Evolutionary conservation across 2,113 vertebrate genomes (phyloP), one percentile per base, ranked within the genome.

Genomic region (Tretioscincus oriximinensis): DNA sequence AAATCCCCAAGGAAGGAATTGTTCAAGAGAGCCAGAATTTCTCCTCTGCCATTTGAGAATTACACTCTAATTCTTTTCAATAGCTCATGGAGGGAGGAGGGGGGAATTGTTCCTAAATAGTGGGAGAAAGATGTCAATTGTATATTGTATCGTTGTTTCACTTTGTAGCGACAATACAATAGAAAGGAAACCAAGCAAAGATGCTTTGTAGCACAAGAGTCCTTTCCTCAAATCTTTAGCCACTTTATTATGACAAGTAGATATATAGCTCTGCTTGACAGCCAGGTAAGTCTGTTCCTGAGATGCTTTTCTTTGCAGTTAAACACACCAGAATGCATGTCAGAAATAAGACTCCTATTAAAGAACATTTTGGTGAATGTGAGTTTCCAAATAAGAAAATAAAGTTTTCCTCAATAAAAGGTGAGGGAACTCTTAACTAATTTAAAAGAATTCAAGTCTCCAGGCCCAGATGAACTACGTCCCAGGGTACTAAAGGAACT

Each of bases 351-450:
- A 28, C 54, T 14, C 41, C 66, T 41, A 24, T 64, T 45, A 61
- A 31, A 84, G 71, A 79, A 70, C 18, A 60, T 58, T 45, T 67
- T 64, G 76, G 22, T 80, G 80, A 80, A 80, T 68, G 71, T 28
- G 47, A 54, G n/a, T 80, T 67, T 82, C 29, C 73, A 66, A 81
- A n/a, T n/a, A n/a, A n/a, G n/a, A n/a, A n/a, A n/a, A n/a, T n/a
- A n/a, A n/a, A n/a, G n/a, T n/a, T n/a, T n/a, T n/a, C n/a, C n/a
- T n/a, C n/a, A n/a, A n/a, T n/a, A n/a, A n/a, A n/a, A n/a, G n/a
- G n/a, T n/a, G n/a, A n/a, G n/a, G n/a, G n/a, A n/a, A n/a, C n/a
- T n/a, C n/a, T n/a, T n/a, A n/a, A n/a, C n/a, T n/a, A n/a, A n/a
- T n/a, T n/a, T n/a, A n/a, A n/a, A n/a, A n/a, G n/a, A n/a, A n/a